Conservation (phyloP, 1,140 invertebrate genomes). For the Pseudomyrmex flavicornis region DNA sequence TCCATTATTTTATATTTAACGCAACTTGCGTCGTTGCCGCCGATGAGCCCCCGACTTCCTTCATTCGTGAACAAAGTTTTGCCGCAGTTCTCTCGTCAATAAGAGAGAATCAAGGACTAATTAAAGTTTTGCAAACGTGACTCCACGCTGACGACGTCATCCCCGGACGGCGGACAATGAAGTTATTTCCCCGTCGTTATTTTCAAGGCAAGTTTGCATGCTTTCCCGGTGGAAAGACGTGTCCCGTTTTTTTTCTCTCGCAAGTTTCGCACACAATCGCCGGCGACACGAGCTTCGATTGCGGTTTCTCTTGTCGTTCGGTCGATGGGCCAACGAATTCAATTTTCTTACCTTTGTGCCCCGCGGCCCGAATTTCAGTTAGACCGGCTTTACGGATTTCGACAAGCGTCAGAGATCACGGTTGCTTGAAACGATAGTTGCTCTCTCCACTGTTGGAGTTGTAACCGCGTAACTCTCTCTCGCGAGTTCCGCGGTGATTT, state of each 20-base stretch:
- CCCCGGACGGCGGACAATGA: slow-evolving; percentile 6
- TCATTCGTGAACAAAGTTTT: slow-evolving; percentile 67
- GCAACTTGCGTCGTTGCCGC: slow-evolving; percentile 22
- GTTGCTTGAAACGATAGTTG: slow-evolving; percentile 42
- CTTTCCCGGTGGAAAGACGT: background rate
- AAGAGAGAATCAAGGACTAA: slow-evolving; percentile 76
- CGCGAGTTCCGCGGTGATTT: slow-evolving; percentile 35
- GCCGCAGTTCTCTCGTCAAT: slow-evolving; percentile 74
- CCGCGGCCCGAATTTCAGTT: slow-evolving; percentile 44
- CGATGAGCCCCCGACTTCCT: slow-evolving; percentile 6
- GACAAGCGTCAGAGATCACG: slow-evolving; percentile 57
- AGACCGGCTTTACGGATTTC: slow-evolving; percentile 59
- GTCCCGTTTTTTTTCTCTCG: background rate
- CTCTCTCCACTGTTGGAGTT: slow-evolving; percentile 27
- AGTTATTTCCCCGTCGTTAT: slow-evolving; percentile 45
- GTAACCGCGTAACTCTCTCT: slow-evolving; percentile 43
- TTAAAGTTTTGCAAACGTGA: slow-evolving; percentile 78
- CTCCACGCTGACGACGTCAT: slow-evolving; percentile 35
- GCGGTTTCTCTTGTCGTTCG: slow-evolving; percentile 5
- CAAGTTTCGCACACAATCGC: slow-evolving; percentile 23
- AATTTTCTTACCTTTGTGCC: slow-evolving; percentile 59
- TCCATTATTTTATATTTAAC: slow-evolving; percentile 65
- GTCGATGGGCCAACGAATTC: slow-evolving; percentile 40
- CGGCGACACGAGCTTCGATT: slow-evolving; percentile 24
- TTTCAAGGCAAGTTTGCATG: slow-evolving; percentile 4